Evolutionary conservation across 1,140 invertebrate species (phyloP).

Genomic region (Odontomachus brunneus): DNA sequence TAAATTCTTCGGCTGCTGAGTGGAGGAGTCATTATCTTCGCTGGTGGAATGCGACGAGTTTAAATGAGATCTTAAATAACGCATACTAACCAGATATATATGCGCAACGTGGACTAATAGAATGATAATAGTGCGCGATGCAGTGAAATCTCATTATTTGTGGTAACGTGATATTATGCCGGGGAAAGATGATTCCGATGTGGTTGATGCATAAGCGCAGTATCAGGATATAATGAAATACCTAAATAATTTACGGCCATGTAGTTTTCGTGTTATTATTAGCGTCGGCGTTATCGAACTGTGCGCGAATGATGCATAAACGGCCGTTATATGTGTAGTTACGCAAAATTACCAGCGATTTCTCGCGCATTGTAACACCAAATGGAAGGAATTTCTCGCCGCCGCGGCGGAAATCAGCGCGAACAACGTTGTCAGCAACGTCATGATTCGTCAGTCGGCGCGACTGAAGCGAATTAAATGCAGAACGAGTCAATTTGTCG

Average conservation of each 20-base stretch:
- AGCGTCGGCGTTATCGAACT: conserved; percentile 36
- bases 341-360: conserved; percentile 45
- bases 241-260: conserved; percentile 54
- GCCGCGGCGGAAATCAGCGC: neutral
- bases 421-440: conserved; percentile 6
- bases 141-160: conserved; percentile 60
- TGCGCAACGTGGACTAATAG: conserved; percentile 14
- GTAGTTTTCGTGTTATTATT: conserved; percentile 58
- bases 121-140: conserved; percentile 58
- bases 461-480: conserved; percentile 4
- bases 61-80: conserved; percentile 24
- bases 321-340: conserved; percentile 38
- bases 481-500: no score
- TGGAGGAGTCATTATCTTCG: neutral
- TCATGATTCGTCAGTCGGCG: conserved; percentile 15
- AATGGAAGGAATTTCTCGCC: conserved; percentile 37
- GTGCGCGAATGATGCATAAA: conserved; percentile 24
- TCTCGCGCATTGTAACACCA: conserved; percentile 26
- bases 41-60: neutral
- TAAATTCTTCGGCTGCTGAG: neutral
- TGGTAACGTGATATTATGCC: conserved; percentile 58
- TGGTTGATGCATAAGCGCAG: conserved; percentile 46
- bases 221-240: conserved; percentile 43
- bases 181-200: conserved; percentile 54
- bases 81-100: neutral